Evolutionary conservation across 2,888 invertebrate species (phyloP).

Genomic region (Atrina japonica): DNA sequence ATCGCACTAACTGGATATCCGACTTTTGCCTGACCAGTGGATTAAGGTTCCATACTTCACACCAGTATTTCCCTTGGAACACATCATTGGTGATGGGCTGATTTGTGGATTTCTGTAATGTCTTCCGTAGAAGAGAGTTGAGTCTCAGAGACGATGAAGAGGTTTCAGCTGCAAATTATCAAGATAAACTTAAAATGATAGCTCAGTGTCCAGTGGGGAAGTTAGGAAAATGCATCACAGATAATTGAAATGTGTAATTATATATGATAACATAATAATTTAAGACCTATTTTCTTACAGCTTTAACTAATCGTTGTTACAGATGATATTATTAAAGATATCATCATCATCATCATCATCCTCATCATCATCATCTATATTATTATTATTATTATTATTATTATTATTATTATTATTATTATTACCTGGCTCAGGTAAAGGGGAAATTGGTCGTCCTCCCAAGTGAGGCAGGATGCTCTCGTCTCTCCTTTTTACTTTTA

Average conservation of each 20-base stretch:
- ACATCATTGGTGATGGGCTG: conserved; percentile 42
- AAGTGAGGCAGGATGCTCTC: conserved; percentile 21
- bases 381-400: no score
- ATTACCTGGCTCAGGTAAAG: conserved; percentile 32
- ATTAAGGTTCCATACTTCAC: conserved; percentile 64
- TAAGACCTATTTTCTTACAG: no score
- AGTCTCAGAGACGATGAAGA: conserved; percentile 44
- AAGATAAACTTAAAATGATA: background rate
- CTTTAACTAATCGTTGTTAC: no score
- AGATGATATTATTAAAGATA: no score
- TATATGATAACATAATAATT: no score
- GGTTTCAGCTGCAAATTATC: conserved; percentile 40
- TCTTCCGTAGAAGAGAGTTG: conserved; percentile 38
- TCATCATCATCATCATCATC: no score
- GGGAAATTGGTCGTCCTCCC: conserved; percentile 21
- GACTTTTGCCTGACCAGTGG: conserved; percentile 58
- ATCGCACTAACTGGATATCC: conserved; percentile 58
- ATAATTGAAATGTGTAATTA: no score
- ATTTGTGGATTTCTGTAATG: conserved; percentile 26
- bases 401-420: no score
- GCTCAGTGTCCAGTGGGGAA: background rate
- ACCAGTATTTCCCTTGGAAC: conserved; percentile 71
- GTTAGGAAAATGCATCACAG: no score
- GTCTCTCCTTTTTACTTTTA: conserved; percentile 25
- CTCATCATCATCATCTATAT: no score